Evolutionary conservation across 2,888 invertebrate species (phyloP).

Genomic region (Nephrotoma guestfalica): DNA sequence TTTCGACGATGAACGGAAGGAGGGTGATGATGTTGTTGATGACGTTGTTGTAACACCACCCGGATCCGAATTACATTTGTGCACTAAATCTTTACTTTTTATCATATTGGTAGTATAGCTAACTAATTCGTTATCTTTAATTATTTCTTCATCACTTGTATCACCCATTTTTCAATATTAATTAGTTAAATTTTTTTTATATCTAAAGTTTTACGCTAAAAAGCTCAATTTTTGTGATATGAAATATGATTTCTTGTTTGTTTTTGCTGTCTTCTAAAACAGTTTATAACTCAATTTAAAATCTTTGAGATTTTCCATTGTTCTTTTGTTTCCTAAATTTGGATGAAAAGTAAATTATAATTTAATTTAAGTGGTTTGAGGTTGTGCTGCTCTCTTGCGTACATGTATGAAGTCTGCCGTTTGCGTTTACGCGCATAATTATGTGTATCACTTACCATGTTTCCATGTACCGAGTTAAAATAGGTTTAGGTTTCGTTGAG

Average conservation of each 20-base stretch:
- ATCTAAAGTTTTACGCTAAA: not conserved
- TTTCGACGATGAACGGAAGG: conserved; percentile 23
- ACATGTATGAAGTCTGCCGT: not conserved
- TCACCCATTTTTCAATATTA: conserved; percentile 19
- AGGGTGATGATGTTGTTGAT: conserved; percentile 14
- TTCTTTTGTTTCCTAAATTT: not conserved
- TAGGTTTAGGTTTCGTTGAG: no score
- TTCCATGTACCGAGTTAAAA: no score
- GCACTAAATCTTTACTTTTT: conserved; percentile 46
- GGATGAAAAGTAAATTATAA: not conserved
- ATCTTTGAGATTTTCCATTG: not conserved
- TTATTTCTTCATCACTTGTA: conserved; percentile 17
- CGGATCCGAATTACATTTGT: conserved; percentile 53
- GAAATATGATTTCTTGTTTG: not conserved
- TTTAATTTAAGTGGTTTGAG: not conserved
- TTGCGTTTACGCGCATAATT: no score
- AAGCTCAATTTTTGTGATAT: not conserved
- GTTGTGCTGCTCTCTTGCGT: not conserved
- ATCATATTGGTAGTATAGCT: conserved; percentile 17
- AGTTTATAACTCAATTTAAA: not conserved
- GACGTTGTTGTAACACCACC: conserved; percentile 32
- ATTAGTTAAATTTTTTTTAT: not conserved
- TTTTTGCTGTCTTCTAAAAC: not conserved
- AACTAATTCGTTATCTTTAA: conserved; percentile 6
- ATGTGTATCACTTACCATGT: no score